A percentile compares a stretch with the other conserved stretches of the same genome.
Evolutionary conservation across 2,888 invertebrate genomes (phyloP).

Genomic region (Arctia plantaginis): DNA sequence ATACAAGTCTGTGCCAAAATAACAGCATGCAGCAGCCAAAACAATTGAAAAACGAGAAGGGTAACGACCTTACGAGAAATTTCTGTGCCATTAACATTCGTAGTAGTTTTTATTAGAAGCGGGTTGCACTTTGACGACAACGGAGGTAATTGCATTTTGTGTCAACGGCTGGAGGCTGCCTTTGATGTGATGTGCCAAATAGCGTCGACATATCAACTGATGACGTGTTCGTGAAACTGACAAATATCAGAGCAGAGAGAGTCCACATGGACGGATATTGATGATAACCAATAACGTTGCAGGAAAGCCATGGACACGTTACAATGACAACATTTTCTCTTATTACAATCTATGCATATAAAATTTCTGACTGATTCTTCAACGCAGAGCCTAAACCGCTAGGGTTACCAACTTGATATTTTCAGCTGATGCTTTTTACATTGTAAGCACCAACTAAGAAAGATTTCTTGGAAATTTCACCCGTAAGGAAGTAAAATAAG

Average conservation of each 20-base stretch:
- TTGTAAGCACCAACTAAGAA: no score
- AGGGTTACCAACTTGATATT: no score
- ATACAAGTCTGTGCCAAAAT: conserved; percentile 17
- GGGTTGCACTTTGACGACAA: neutral
- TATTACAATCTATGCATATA: no score
- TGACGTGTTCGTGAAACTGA: neutral
- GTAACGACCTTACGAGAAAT: neutral
- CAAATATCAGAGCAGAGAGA: no score
- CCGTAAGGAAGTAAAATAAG: no score
- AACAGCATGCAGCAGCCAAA: conserved; percentile 11
- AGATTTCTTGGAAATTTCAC: no score
- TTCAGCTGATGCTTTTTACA: no score
- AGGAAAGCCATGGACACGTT: no score
- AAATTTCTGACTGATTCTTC: no score
- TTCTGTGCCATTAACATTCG: neutral
- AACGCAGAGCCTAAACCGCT: no score
- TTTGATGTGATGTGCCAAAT: neutral
- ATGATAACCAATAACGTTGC: no score
- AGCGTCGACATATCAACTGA: neutral
- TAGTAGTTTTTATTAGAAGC: neutral
- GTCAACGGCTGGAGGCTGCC: neutral
- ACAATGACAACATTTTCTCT: no score
- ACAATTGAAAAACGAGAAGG: conserved; percentile 1
- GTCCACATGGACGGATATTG: neutral
- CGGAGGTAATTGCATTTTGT: neutral